phyloP scores from a whole-genome alignment of 2,888 invertebrate genomes.

The Cephus rjabovi region DNA sequence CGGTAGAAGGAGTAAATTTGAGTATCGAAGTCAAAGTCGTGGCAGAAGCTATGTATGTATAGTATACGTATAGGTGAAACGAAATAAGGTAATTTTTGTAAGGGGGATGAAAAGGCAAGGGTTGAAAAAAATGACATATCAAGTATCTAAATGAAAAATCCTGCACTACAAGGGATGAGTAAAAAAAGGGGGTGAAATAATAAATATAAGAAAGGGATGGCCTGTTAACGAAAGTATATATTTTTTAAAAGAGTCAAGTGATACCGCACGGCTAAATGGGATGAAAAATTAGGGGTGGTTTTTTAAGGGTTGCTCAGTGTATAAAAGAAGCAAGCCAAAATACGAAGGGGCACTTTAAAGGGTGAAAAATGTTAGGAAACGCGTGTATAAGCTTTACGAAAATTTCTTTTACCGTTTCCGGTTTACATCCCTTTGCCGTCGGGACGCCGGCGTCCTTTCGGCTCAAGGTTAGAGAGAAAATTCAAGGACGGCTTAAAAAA shows the following conservation, averaged over 20 bases:
- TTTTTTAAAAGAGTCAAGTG: neutral
- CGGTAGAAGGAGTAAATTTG: neutral
- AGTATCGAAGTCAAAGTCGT: neutral
- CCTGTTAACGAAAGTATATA: neutral
- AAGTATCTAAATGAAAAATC: neutral
- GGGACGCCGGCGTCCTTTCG: neutral
- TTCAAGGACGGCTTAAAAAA: neutral
- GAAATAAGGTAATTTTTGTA: neutral
- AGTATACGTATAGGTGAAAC: neutral
- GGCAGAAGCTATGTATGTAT: neutral
- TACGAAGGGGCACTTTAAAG: neutral
- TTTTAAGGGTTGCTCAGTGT: neutral
- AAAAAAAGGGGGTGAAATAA: neutral
- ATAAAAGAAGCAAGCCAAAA: neutral
- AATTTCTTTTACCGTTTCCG: neutral
- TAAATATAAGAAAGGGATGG: neutral
- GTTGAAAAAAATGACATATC: neutral
- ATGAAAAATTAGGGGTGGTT: neutral
- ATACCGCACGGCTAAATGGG: too few species aligned
- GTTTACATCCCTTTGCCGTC: neutral
- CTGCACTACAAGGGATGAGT: neutral
- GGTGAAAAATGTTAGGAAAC: neutral
- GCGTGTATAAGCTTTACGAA: neutral
- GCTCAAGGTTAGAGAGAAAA: neutral
- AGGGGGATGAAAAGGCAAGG: neutral